phyloP scores from a whole-genome alignment of 2,113 vertebrate genomes.

The Tetrao urogallus region DNA sequence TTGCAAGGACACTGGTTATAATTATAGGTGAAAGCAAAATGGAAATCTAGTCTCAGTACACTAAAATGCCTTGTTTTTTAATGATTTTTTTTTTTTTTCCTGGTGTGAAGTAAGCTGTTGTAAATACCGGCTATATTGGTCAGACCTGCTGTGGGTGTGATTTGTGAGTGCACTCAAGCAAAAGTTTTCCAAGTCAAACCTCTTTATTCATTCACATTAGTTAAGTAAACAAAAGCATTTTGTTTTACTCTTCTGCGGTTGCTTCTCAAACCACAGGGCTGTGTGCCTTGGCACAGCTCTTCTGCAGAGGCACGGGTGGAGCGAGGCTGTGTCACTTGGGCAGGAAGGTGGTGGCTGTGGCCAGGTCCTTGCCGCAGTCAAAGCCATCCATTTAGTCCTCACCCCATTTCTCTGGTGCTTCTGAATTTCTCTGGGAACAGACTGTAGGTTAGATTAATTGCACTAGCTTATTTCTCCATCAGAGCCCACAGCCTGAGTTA shows the following conservation, averaged over 20 bases:
- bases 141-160: not conserved
- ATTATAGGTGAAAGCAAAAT: not conserved
- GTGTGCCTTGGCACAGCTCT: not conserved
- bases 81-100: not conserved
- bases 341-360: not conserved
- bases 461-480: accelerated
- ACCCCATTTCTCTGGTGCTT: accelerated
- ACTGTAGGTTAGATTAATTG: accelerated
- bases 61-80: not conserved
- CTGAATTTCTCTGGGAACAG: not conserved
- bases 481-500: accelerated
- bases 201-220: not conserved
- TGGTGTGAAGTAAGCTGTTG: not conserved
- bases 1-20: not conserved
- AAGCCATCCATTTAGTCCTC: not conserved
- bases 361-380: not conserved
- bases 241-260: not conserved
- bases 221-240: not conserved
- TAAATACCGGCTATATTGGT: not conserved
- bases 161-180: not conserved
- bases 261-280: not conserved
- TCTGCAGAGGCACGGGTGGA: not conserved
- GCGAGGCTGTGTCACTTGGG: not conserved
- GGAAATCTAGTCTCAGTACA: not conserved
- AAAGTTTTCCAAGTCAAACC: slow-evolving; percentile 2